A percentile compares a stretch with the other conserved stretches of the same genome.
Evolutionary conservation across 2,113 vertebrate species (phyloP).

Genomic region (Coreoperca whiteheadi): DNA sequence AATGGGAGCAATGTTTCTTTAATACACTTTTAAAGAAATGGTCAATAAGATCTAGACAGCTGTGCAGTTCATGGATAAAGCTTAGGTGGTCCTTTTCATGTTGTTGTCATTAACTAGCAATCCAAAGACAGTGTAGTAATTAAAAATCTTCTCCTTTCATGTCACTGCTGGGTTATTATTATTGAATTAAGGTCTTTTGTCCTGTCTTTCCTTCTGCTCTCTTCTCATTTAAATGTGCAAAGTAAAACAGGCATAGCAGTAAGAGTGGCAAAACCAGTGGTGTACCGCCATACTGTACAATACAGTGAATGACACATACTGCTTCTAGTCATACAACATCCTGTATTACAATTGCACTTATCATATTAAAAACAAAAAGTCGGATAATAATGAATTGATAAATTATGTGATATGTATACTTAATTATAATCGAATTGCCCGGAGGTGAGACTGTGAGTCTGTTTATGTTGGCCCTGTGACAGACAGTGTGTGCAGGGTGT

Average conservation of each 20-base stretch:
- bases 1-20: not conserved
- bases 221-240: not conserved
- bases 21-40: too few relatives aligned
- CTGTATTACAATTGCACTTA: not conserved
- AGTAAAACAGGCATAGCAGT: not conserved
- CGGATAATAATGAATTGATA: not conserved
- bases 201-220: not conserved
- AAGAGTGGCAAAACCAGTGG: not conserved
- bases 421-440: not conserved
- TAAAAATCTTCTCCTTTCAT: not conserved
- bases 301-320: not conserved
- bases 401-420: not conserved
- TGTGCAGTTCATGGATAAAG: not conserved
- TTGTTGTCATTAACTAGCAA: not conserved
- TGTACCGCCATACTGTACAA: not conserved
- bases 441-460: not conserved
- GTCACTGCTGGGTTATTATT: conserved; percentile 1
- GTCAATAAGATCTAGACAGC: not conserved
- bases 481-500: not conserved
- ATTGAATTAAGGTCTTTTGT: not conserved
- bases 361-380: not conserved
- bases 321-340: not conserved
- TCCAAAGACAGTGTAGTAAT: not conserved
- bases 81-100: not conserved
- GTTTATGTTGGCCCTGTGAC: not conserved